These are phyloP conservation scores for Strigamia maritima DNA, from an alignment of 2,888 invertebrate species.

Conservation along the genomic window DNA sequence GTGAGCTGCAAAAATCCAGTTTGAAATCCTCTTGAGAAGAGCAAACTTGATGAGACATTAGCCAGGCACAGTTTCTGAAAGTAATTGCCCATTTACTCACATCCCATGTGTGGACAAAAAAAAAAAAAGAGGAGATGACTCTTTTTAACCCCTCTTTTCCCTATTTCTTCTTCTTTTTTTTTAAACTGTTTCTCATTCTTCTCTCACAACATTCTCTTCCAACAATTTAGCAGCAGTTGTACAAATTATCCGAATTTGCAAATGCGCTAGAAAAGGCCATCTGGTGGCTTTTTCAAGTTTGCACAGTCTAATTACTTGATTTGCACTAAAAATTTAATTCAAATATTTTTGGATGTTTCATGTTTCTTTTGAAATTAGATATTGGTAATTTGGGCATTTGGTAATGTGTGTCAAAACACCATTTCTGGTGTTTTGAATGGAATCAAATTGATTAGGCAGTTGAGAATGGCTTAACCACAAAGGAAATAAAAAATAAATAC, in stretches of 20 bases:
- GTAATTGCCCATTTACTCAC: constrained; percentile 27
- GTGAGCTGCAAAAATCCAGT: constrained; percentile 11
- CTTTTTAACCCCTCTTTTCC: background rate
- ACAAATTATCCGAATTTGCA: constrained; percentile 20
- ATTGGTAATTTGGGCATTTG: no score
- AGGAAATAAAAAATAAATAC: background rate
- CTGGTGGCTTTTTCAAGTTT: background rate
- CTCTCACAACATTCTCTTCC: background rate
- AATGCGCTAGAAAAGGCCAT: background rate
- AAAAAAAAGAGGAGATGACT: constrained; percentile 17
- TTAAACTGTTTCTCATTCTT: background rate
- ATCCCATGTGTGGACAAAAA: constrained; percentile 13
- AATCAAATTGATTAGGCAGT: no score
- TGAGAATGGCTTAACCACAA: no score
- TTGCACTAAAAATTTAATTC: background rate
- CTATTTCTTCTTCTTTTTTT: background rate
- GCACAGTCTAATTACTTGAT: background rate
- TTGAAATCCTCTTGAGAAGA: constrained; percentile 1
- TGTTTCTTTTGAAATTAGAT: no score
- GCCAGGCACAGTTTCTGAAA: constrained; percentile 26
- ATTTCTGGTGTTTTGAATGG: no score
- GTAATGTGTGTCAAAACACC: no score
- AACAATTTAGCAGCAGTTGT: constrained; percentile 16
- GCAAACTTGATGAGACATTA: constrained; percentile 27
- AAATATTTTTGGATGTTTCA: no score